Base-by-base conservation (phyloP, 1,140 invertebrate genomes). In the Microplitis mediator region DNA sequence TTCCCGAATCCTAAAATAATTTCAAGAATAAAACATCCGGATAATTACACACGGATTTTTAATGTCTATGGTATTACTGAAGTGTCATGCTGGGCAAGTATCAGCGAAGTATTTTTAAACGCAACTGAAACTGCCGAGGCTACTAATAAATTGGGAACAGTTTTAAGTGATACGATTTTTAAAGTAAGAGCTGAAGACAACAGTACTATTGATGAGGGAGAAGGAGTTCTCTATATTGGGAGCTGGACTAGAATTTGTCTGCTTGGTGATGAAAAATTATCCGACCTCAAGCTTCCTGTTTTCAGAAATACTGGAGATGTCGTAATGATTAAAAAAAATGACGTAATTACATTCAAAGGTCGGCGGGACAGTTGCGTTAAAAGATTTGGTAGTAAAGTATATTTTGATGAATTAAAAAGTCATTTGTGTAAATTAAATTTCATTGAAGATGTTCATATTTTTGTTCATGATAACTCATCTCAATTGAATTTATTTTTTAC, bases 31-130 rank as follows among this genome's bases (percentile, higher is more conserved):
- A 90, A 87, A 81, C 77, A 87, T 78, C 50, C 74, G 31, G 74
- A 82, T 3, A 91, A 89, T 81, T 82, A 78, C 71, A 92, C 91
- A n/a, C 86, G 79, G 80, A 84, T 95, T 66, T 94, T 89, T 82
- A 95, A 93, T 84, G 82, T 95, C 64, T 96, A 95, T 89, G 94
- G 95, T 66, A 91, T 94, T 16, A 95, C 94, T 45, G 94, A 96
- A 86, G 89, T 95, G 62, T 95, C 94, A 4, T 94, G 93, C 82
- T 96, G 94, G 95, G 91, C 94, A 2, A 91, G 91, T 77, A 87
- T 90, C 52, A 85, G 88, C 63, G 85, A 90, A 86, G 82, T 94
- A 32, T 32, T 45, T 75, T 79, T 31, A 35, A 71, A 4, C 16
- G 34, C 4, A 52, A n/a, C 35, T 35, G 8, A 35, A n/a, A 69